Evolutionary conservation across 2,113 vertebrate genomes (phyloP).

Genomic region (Phaethon lepturus): DNA sequence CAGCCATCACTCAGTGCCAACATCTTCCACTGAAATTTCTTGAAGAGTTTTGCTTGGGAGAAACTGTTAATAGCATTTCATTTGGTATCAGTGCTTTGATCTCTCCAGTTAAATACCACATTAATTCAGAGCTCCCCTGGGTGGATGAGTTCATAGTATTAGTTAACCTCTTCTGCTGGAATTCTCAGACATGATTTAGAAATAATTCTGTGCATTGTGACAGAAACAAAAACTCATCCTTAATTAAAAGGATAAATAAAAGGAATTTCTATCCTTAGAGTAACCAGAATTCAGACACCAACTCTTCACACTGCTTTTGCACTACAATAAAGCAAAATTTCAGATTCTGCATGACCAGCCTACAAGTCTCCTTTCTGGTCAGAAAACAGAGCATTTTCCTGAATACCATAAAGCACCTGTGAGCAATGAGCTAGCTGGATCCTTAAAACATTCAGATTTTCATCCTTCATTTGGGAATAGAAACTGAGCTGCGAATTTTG

Average conservation of each 20-base stretch:
- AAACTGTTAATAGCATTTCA: background rate
- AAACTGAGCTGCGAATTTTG: background rate
- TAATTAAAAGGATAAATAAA: slow-evolving; percentile 32
- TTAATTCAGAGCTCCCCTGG: slow-evolving; percentile 43
- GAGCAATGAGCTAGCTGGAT: background rate
- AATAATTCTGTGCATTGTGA: background rate
- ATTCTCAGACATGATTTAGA: slow-evolving; percentile 13
- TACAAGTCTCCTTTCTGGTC: background rate
- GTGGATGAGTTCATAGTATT: background rate
- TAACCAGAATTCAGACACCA: background rate
- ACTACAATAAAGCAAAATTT: background rate
- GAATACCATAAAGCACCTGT: background rate
- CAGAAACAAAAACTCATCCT: slow-evolving; percentile 3
- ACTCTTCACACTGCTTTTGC: background rate
- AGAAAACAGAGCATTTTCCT: background rate
- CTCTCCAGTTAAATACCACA: slow-evolving; percentile 2
- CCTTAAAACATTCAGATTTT: background rate
- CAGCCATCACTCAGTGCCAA: background rate
- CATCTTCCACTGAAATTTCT: background rate
- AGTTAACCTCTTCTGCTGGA: slow-evolving; percentile 42
- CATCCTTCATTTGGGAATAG: background rate
- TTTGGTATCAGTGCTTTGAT: slow-evolving; percentile 46
- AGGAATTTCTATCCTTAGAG: background rate
- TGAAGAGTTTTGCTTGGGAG: background rate
- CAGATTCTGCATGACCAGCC: background rate